Conservation (phyloP, 2,113 vertebrate genomes). For the Elanus axillaris region DNA sequence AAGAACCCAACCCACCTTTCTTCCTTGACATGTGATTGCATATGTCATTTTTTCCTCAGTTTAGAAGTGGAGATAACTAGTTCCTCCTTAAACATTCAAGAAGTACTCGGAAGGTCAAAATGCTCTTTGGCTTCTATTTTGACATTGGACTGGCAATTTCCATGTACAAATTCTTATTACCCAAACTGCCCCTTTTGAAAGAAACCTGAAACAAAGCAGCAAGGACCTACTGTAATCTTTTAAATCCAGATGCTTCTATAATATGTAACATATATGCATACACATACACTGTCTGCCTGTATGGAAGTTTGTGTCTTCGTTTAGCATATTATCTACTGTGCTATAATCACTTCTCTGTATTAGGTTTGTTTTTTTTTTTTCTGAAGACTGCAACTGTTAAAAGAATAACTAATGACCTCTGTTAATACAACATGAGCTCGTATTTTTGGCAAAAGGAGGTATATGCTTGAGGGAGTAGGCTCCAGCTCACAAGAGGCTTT, state of each 20-base stretch:
- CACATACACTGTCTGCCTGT: accelerated
- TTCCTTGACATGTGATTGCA: neutral
- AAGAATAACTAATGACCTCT: neutral
- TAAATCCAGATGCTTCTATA: neutral
- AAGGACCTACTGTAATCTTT: neutral
- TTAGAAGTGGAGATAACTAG: neutral
- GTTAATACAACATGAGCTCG: neutral
- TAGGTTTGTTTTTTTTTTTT: accelerated
- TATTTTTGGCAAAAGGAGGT: neutral
- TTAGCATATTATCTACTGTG: neutral
- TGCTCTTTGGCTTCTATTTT: neutral
- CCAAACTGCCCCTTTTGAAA: neutral
- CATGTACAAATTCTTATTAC: neutral
- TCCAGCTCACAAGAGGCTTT: neutral
- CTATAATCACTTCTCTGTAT: neutral
- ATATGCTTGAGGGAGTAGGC: neutral
- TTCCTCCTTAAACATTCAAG: neutral
- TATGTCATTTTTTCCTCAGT: neutral
- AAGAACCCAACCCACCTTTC: neutral
- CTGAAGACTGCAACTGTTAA: neutral
- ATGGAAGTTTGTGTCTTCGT: neutral
- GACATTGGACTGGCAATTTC: neutral
- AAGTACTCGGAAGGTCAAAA: neutral
- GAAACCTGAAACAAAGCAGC: neutral
- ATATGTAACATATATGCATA: neutral